Evolutionary conservation across 2,888 invertebrate genomes (phyloP).

Genomic region (Eupithecia inturbata): DNA sequence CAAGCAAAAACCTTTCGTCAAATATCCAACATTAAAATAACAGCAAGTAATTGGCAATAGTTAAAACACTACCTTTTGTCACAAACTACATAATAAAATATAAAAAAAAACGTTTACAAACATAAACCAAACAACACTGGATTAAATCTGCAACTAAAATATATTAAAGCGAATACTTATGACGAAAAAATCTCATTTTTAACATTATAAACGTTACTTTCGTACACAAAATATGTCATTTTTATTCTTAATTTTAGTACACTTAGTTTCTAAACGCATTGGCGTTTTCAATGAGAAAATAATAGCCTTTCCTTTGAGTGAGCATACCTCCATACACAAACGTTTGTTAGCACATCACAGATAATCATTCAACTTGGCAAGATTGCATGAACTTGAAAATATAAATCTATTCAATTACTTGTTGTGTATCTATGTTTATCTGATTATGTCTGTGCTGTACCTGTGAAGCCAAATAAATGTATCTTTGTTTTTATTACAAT

Average conservation of each 20-base stretch:
- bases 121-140: slow-evolving; percentile 64
- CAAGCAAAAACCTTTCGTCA: slow-evolving; percentile 6
- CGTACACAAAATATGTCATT: slow-evolving; percentile 83
- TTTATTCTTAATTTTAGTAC: slow-evolving; percentile 58
- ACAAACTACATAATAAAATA: slow-evolving; percentile 51
- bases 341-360: slow-evolving; percentile 79
- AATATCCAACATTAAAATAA: slow-evolving; percentile 27
- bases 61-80: slow-evolving; percentile 43
- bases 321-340: slow-evolving; percentile 45
- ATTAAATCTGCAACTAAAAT: slow-evolving; percentile 70
- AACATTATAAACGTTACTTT: slow-evolving; percentile 53
- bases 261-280: slow-evolving; percentile 38
- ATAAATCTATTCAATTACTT: too few relatives aligned
- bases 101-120: slow-evolving; percentile 64
- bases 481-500: too few relatives aligned
- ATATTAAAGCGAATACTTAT: slow-evolving; percentile 73
- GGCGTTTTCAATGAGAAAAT: slow-evolving; percentile 43
- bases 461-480: too few relatives aligned
- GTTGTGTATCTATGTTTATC: too few relatives aligned
- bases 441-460: too few relatives aligned
- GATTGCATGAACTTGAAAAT: slow-evolving; percentile 63
- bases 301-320: slow-evolving; percentile 52
- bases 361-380: slow-evolving; percentile 62
- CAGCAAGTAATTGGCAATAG: slow-evolving; percentile 22
- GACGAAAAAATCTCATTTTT: slow-evolving; percentile 58